These are phyloP conservation scores for Lutraria lutraria DNA, from an alignment of 2,888 invertebrate species.

Conservation along the genomic window DNA sequence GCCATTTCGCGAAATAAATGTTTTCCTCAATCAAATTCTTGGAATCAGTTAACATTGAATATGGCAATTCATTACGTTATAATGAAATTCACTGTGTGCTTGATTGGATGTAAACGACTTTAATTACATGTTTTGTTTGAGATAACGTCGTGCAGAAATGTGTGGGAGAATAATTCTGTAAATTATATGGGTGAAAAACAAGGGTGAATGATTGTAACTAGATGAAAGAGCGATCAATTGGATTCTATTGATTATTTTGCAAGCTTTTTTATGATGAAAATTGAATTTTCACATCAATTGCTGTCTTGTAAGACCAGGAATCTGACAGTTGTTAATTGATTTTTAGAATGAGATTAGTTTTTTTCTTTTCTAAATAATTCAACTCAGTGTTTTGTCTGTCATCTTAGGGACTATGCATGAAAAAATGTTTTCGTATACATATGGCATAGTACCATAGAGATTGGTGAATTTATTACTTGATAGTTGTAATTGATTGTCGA, in stretches of 20 bases:
- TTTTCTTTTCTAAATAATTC: conserved; percentile 1
- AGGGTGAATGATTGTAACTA: not conserved
- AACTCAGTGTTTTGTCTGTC: not conserved
- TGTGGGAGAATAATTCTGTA: not conserved
- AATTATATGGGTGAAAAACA: not conserved
- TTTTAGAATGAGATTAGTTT: not conserved
- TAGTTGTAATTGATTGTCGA: too few relatives aligned
- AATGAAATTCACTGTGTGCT: conserved; percentile 6
- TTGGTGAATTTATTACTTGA: not conserved
- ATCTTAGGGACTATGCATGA: not conserved
- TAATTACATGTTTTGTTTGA: conserved; percentile 1
- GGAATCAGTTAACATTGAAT: not conserved
- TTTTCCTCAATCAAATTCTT: conserved; percentile 15
- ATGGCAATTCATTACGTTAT: not conserved
- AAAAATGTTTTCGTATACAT: not conserved
- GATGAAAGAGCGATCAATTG: not conserved
- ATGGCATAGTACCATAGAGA: not conserved
- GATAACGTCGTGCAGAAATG: not conserved
- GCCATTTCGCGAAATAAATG: not conserved
- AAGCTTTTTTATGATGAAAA: not conserved
- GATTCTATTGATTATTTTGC: not conserved
- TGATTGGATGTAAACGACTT: not conserved
- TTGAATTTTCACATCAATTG: conserved; percentile 13
- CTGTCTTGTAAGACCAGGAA: not conserved
- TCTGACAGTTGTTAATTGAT: not conserved